Evolutionary conservation across 2,888 invertebrate species (phyloP).

Genomic region (Mimumesa dahlbomi): DNA sequence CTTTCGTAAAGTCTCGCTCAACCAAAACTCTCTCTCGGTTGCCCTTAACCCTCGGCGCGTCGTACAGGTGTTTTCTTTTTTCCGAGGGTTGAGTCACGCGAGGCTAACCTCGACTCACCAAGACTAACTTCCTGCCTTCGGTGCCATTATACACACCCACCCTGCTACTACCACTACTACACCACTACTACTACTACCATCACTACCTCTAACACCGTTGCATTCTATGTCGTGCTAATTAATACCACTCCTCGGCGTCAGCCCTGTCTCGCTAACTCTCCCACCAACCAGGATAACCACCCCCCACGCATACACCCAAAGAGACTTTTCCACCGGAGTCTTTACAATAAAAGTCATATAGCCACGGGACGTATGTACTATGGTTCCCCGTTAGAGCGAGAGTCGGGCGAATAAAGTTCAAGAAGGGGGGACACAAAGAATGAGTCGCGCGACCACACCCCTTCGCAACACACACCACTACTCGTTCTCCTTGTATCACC

Average conservation of each 20-base stretch:
- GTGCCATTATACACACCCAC: conserved; percentile 1
- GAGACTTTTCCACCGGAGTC: background rate
- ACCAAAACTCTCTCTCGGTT: conserved; percentile 20
- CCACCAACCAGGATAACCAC: too few species aligned
- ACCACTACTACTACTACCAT: too few species aligned
- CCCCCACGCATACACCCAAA: background rate
- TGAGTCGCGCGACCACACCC: conserved; percentile 48
- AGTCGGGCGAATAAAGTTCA: conserved; percentile 16
- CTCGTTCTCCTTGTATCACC: background rate
- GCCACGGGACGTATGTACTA: conserved; percentile 8
- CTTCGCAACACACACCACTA: conserved; percentile 1
- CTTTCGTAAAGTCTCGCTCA: conserved; percentile 1
- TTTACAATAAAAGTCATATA: conserved; percentile 39
- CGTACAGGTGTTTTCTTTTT: conserved; percentile 51
- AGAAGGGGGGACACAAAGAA: conserved; percentile 26
- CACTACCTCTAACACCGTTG: too few species aligned
- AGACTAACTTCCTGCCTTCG: conserved; percentile 28
- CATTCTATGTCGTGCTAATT: conserved; percentile 44
- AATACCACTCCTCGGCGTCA: conserved; percentile 43
- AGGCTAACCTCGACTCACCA: conserved; percentile 29
- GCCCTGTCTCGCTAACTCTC: background rate
- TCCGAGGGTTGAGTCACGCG: conserved; percentile 55
- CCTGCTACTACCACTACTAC: too few species aligned
- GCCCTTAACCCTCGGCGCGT: conserved; percentile 47
- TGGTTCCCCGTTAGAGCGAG: conserved; percentile 2